phyloP scores from a whole-genome alignment of 2,888 invertebrate species.

The Lasioglossum zephyrum region DNA sequence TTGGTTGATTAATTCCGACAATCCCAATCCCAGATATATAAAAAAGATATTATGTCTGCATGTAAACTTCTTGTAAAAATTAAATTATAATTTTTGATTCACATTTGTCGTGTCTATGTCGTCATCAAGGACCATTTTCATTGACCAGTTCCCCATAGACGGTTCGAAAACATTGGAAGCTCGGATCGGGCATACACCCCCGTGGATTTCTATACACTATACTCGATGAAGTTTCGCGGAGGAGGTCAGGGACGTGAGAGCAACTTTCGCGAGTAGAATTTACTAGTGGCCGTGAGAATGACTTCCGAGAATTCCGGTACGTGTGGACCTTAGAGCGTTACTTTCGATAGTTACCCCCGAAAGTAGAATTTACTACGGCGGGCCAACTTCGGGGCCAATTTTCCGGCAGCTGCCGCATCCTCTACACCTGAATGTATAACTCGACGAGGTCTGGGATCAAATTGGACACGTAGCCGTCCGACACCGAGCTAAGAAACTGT shows the following conservation, averaged over 20 bases:
- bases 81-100: too few relatives aligned
- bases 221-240: not conserved
- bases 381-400: not conserved
- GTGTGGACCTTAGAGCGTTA: not conserved
- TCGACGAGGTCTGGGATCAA: not conserved
- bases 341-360: constrained; percentile 8
- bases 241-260: constrained; percentile 1
- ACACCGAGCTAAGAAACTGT: not conserved
- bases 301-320: constrained; percentile 3
- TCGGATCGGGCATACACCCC: not conserved
- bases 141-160: not conserved
- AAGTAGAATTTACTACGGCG: constrained; percentile 1
- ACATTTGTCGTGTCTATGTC: too few relatives aligned
- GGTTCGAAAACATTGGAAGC: not conserved
- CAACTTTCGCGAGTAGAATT: constrained; percentile 4
- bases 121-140: not conserved
- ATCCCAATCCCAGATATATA: too few relatives aligned
- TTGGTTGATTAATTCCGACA: too few relatives aligned
- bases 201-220: not conserved
- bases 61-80: not conserved
- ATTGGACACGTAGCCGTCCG: not conserved
- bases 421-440: constrained; percentile 5
- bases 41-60: not conserved
- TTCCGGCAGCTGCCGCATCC: constrained; percentile 6
- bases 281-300: constrained; percentile 4